Evolutionary conservation across 2,888 invertebrate genomes (phyloP).

Genomic region (Erpobdella octoculata): DNA sequence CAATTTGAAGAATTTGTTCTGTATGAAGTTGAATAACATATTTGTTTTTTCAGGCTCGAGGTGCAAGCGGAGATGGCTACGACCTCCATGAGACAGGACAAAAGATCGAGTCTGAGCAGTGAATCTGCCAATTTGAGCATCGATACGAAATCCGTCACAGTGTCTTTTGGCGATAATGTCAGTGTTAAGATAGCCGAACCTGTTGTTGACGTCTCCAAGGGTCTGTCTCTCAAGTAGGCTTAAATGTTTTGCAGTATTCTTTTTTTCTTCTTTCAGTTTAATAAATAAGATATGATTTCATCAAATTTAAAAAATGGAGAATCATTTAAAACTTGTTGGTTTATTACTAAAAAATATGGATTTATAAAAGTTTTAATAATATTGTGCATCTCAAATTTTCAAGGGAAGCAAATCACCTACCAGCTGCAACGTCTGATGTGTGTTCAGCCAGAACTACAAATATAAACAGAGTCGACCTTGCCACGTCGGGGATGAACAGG

Average conservation of each 20-base stretch:
- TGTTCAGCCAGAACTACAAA: neutral
- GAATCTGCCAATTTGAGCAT: slow-evolving; percentile 60
- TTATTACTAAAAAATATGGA: too few species aligned
- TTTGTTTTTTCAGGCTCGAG: slow-evolving; percentile 58
- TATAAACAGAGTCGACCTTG: neutral
- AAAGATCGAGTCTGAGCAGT: slow-evolving; percentile 63
- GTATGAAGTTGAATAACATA: too few species aligned
- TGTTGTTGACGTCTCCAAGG: slow-evolving; percentile 55
- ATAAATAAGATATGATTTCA: too few species aligned
- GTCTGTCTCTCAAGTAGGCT: slow-evolving; percentile 45
- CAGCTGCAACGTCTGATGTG: neutral
- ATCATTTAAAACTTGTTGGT: too few species aligned
- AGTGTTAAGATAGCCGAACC: slow-evolving; percentile 57
- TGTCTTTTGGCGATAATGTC: slow-evolving; percentile 59
- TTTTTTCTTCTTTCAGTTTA: too few species aligned
- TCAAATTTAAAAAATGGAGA: too few species aligned
- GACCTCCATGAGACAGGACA: slow-evolving; percentile 34
- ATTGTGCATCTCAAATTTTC: too few species aligned
- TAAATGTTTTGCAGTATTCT: too few species aligned
- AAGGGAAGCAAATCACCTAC: neutral
- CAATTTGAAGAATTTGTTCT: neutral
- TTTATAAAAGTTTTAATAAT: too few species aligned
- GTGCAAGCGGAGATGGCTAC: slow-evolving; percentile 64
- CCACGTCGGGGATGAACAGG: neutral
- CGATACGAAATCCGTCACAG: slow-evolving; percentile 61